Conservation (phyloP, 2,888 invertebrate species). For the Oeneis ivallda region DNA sequence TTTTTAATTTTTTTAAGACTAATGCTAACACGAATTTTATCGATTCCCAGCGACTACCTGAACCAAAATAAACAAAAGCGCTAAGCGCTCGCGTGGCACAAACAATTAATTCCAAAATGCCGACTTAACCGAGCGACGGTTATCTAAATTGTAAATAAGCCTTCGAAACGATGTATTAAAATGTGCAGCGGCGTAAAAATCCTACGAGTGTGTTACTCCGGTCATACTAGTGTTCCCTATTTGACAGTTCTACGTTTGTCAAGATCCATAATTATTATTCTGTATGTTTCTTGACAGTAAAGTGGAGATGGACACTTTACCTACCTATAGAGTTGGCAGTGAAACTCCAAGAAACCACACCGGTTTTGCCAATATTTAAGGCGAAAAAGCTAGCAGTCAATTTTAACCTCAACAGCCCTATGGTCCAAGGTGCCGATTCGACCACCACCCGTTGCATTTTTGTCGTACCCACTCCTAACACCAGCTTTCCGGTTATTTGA, state of each 20-base stretch:
- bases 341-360: too few species aligned
- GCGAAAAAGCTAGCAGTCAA: too few species aligned
- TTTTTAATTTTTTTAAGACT: too few species aligned
- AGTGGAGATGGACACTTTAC: background rate
- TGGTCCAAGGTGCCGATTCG: too few species aligned
- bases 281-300: background rate
- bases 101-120: slow-evolving; percentile 58
- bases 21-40: background rate
- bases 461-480: too few species aligned
- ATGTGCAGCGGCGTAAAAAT: slow-evolving; percentile 40
- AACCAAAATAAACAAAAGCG: slow-evolving; percentile 14
- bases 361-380: too few species aligned
- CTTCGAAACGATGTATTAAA: slow-evolving; percentile 45
- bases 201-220: slow-evolving; percentile 19
- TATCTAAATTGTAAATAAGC: slow-evolving; percentile 48
- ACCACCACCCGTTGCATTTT: too few species aligned
- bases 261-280: background rate
- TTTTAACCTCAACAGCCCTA: too few species aligned
- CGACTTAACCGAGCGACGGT: slow-evolving; percentile 40
- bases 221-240: background rate
- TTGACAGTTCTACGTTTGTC: background rate
- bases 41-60: background rate
- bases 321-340: background rate
- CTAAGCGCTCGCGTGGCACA: slow-evolving; percentile 46
- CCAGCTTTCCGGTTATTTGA: too few species aligned